A percentile compares a stretch with the other conserved stretches of the same genome.
phyloP scores from a whole-genome alignment of 2,797 vertebrate genomes.

The Gastrophryne carolinensis region DNA sequence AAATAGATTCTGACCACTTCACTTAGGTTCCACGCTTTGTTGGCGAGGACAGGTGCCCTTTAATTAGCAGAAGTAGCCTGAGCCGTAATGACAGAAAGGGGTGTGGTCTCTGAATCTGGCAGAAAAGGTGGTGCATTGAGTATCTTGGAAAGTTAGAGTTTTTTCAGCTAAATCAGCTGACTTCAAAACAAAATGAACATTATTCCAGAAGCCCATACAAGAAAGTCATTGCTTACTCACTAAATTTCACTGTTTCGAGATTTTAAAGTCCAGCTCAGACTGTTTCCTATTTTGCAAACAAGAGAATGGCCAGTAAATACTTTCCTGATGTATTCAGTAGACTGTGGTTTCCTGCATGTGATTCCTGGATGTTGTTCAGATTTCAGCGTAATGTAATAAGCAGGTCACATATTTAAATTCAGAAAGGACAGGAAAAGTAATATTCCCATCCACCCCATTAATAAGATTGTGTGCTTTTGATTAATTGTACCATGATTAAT shows the following conservation, averaged over 20 bases:
- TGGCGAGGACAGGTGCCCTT: too few species aligned
- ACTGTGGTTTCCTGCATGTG: constrained; percentile 19
- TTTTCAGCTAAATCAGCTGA: too few species aligned
- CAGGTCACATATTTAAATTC: not conserved
- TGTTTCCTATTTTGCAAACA: not conserved
- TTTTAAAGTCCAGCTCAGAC: not conserved
- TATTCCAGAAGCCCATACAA: not conserved
- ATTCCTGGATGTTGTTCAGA: not conserved
- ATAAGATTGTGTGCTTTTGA: not conserved
- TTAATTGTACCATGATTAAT: not conserved
- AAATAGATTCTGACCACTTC: too few species aligned
- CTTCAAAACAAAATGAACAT: too few species aligned
- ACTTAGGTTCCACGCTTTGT: too few species aligned
- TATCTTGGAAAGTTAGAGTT: too few species aligned
- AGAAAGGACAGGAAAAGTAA: not conserved
- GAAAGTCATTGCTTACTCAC: not conserved
- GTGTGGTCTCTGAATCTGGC: too few species aligned
- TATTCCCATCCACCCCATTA: not conserved
- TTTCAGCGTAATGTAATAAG: constrained; percentile 8
- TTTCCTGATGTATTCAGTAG: constrained; percentile 24
- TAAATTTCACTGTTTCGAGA: not conserved
- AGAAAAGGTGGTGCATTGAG: too few species aligned
- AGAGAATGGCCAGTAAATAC: not conserved
- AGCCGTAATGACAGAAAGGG: too few species aligned
- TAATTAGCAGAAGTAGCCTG: too few species aligned